Percentiles rank a stretch among this genome's conserved stretches.
Evolutionary conservation across 2,888 invertebrate species (phyloP).

Genomic region (Cheilosia vulpina): DNA sequence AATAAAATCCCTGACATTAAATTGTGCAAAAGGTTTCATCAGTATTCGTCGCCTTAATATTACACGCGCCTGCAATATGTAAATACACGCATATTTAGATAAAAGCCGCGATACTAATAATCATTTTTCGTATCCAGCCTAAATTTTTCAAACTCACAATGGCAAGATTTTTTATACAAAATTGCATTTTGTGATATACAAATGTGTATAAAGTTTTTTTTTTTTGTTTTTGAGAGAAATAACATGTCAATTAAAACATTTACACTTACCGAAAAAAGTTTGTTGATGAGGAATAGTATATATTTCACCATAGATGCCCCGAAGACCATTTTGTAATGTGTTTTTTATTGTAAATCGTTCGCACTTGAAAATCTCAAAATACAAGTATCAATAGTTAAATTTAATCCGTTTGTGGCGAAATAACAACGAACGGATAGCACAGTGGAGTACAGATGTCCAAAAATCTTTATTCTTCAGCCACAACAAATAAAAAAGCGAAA

Average conservation of each 20-base stretch:
- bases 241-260: neutral
- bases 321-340: constrained; percentile 86
- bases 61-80: too few relatives aligned
- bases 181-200: neutral
- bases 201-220: too few relatives aligned
- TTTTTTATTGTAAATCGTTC: constrained; percentile 2
- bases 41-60: too few relatives aligned
- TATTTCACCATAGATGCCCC: constrained; percentile 92
- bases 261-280: constrained; percentile 89
- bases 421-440: constrained; percentile 15
- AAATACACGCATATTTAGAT: too few relatives aligned
- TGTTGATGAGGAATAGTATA: constrained; percentile 91
- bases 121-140: too few relatives aligned
- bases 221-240: neutral
- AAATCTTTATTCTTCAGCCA: constrained; percentile 26
- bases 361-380: constrained; percentile 40
- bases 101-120: too few relatives aligned
- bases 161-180: too few relatives aligned
- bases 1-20: too few relatives aligned
- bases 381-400: constrained; percentile 21
- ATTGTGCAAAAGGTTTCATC: too few relatives aligned
- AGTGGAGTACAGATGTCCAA: constrained; percentile 2
- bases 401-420: constrained; percentile 4
- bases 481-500: too few relatives aligned
- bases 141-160: too few relatives aligned